Percentiles rank a stretch among this genome's conserved stretches.
Evolutionary conservation across 1,140 invertebrate genomes (phyloP).

Genomic region (Megalopta genalis): DNA sequence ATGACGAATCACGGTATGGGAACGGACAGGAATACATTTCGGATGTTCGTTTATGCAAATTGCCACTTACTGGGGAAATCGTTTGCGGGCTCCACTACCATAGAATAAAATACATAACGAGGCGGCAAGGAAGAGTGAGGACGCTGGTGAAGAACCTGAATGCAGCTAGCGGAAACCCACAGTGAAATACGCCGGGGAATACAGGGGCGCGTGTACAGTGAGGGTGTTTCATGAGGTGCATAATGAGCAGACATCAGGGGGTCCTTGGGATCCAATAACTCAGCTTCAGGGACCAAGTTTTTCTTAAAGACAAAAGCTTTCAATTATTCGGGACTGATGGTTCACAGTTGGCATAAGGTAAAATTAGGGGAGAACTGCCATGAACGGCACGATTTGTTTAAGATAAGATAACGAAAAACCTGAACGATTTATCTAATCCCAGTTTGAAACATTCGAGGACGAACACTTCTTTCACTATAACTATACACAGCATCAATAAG

Average conservation of each 20-base stretch:
- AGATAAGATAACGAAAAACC: too few species aligned
- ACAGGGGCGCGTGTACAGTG: neutral
- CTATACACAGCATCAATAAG: too few species aligned
- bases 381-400: too few species aligned
- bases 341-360: neutral
- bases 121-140: constrained; percentile 36
- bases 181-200: constrained; percentile 13
- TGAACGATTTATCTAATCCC: too few species aligned
- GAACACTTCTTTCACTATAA: too few species aligned
- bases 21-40: constrained; percentile 42
- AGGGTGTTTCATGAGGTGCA: constrained; percentile 21
- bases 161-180: constrained; percentile 8
- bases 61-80: constrained; percentile 64
- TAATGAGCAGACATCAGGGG: constrained; percentile 15
- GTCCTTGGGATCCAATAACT: neutral
- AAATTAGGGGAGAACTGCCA: too few species aligned
- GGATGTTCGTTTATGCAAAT: constrained; percentile 69
- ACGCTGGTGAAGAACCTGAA: neutral
- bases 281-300: neutral
- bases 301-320: neutral
- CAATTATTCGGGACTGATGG: neutral
- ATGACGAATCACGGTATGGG: constrained; percentile 65
- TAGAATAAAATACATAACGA: constrained; percentile 63
- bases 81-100: constrained; percentile 49
- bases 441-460: too few species aligned